A percentile compares a stretch with the other conserved stretches of the same genome.
phyloP scores from a whole-genome alignment of 2,888 invertebrate genomes.

The Ecliptopera silaceata region DNA sequence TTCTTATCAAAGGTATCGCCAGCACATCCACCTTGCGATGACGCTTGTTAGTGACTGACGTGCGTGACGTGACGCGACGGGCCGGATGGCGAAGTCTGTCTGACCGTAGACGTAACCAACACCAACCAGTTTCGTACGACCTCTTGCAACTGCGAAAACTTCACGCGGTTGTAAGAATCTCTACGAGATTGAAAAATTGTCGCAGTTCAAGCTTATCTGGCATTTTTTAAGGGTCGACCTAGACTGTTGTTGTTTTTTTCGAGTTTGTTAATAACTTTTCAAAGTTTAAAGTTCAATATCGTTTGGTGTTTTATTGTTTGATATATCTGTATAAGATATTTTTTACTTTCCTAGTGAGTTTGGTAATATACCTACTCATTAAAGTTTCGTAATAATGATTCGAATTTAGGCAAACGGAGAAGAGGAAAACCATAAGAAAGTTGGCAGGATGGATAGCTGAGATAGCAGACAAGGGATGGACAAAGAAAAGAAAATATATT shows the following conservation, averaged over 20 bases:
- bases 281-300: constrained; percentile 30
- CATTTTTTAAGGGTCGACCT: constrained; percentile 20
- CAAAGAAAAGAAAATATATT: too few relatives aligned
- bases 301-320: background rate
- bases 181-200: background rate
- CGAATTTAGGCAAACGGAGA: too few relatives aligned
- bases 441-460: too few relatives aligned
- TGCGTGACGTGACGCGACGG: background rate
- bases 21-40: constrained; percentile 47
- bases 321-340: background rate
- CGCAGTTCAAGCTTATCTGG: constrained; percentile 22
- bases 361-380: too few relatives aligned
- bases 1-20: constrained; percentile 45
- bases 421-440: too few relatives aligned
- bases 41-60: constrained; percentile 51
- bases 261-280: constrained; percentile 28
- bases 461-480: too few relatives aligned
- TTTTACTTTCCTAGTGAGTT: background rate
- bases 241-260: constrained; percentile 13
- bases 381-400: too few relatives aligned
- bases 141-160: constrained; percentile 28
- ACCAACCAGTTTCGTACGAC: constrained; percentile 41
- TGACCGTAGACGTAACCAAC: constrained; percentile 37
- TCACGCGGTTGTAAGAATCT: background rate
- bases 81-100: constrained; percentile 19